Conservation (phyloP, 2,888 invertebrate genomes). For the Calliscelio sp. region DNA sequence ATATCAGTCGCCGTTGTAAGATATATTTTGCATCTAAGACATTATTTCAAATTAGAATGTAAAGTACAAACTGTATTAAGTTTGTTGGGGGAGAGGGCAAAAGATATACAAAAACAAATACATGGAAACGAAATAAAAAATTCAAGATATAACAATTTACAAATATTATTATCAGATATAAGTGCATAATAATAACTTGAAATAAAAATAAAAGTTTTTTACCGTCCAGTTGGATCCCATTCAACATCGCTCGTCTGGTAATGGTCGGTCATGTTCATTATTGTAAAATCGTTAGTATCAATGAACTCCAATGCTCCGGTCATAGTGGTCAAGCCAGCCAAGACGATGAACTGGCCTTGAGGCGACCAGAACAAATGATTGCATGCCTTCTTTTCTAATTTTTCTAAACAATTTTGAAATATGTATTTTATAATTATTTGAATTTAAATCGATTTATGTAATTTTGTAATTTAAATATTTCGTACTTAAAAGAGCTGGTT, state of each 20-base stretch:
- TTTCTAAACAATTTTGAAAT: constrained; percentile 85
- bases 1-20: too few relatives aligned
- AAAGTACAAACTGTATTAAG: too few relatives aligned
- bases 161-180: too few relatives aligned
- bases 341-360: constrained; percentile 96
- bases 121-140: too few relatives aligned
- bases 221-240: constrained; percentile 99
- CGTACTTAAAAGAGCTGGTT: constrained; percentile 95
- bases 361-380: constrained; percentile 99
- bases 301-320: constrained; percentile 98
- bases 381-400: constrained; percentile 93
- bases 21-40: too few relatives aligned
- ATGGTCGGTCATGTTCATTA: constrained; percentile 98
- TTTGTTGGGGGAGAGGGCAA: too few relatives aligned
- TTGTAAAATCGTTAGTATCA: constrained; percentile 97
- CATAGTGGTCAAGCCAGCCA: constrained; percentile 94
- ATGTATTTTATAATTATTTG: too few relatives aligned
- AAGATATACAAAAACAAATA: too few relatives aligned
- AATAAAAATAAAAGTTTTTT: constrained; percentile 3
- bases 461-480: too few relatives aligned
- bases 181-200: background rate
- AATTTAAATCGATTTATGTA: too few relatives aligned
- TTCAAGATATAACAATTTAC: too few relatives aligned
- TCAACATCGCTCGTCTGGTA: constrained; percentile 98
- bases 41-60: too few relatives aligned